A percentile compares a stretch with the other conserved stretches of the same genome.
phyloP scores from a whole-genome alignment of 2,888 invertebrate genomes.

The Drepana falcataria region DNA sequence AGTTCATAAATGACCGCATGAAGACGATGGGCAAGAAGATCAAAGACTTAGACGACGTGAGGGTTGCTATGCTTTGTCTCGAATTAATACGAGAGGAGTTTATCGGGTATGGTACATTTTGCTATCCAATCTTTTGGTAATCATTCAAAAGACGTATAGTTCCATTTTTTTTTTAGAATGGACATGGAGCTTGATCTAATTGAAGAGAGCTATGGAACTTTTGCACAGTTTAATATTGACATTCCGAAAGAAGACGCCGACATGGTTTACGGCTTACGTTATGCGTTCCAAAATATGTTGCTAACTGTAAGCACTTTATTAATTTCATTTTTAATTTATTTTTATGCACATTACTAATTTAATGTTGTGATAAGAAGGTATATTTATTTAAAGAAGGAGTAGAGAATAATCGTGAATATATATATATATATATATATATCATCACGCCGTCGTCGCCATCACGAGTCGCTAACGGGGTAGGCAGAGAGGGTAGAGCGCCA shows the following conservation, averaged over 20 bases:
- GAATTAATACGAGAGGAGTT: constrained; percentile 86
- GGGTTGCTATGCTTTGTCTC: constrained; percentile 88
- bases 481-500: too few species aligned
- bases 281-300: constrained; percentile 87
- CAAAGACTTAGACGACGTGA: constrained; percentile 87
- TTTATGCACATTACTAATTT: too few species aligned
- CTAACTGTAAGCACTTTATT: constrained; percentile 76
- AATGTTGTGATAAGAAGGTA: too few species aligned
- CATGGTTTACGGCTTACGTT: constrained; percentile 86
- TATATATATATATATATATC: too few species aligned
- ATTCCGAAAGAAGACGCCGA: constrained; percentile 88
- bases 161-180: constrained; percentile 62
- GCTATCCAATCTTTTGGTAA: neutral
- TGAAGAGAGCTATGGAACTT: constrained; percentile 88
- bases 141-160: neutral
- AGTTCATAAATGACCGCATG: constrained; percentile 87
- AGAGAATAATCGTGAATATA: neutral
- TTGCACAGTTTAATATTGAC: constrained; percentile 81
- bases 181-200: constrained; percentile 87
- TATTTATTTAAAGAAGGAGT: too few species aligned
- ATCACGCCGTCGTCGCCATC: too few species aligned
- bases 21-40: constrained; percentile 84
- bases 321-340: too few species aligned
- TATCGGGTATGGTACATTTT: constrained; percentile 70
- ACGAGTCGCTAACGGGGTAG: too few species aligned